Base-by-base conservation (phyloP, 2,113 vertebrate species). In the Tachysurus fulvidraco region DNA sequence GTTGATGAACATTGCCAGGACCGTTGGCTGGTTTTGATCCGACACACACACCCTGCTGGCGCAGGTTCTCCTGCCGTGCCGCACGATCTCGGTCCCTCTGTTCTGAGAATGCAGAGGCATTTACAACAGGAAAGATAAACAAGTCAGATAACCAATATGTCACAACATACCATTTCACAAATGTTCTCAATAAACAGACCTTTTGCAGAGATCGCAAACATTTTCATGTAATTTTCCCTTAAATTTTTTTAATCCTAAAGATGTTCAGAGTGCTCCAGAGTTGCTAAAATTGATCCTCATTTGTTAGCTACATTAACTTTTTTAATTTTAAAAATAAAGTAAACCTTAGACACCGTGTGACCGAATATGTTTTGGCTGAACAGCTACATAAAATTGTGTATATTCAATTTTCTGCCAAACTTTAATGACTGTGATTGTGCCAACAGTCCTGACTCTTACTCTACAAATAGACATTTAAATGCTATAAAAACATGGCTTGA, bases 61-160 rank as follows among this genome's bases (percentile, higher is more conserved):
- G 95, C 93, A 91, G 52, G 59, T 95, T 95, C 84, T 94, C 94
- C 92, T 96, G 96, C 10, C 96, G 94, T 74, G 92, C 94, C 69
- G 95, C 96, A 78, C 97, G 94, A 52, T 98, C 97, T 89, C 95
- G 95, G 89, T 99, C 97, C 62, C 98, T 93, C 92, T 97, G 97
- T 57, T 98, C 97, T 98, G 52, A 62, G n/a, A 55, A 30, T 50
- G 55, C 8, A 80, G n/a, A 62, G 54, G 60, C 46, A 65, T 36
- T 46, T 41, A 88, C 87, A 88, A 80, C 57, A 77, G 23, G 28
- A 67, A 65, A 36, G 57, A 69, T 52, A 4, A 30, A 67, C 41
- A 69, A 44, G 30, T 54, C 5, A 71, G 14, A 76, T 62, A 78
- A 62, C 62, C 83, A 77, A 76, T 23, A 17, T 44, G 23, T 74